Conservation (phyloP, 2,888 invertebrate species). For the Agrotis puta region DNA sequence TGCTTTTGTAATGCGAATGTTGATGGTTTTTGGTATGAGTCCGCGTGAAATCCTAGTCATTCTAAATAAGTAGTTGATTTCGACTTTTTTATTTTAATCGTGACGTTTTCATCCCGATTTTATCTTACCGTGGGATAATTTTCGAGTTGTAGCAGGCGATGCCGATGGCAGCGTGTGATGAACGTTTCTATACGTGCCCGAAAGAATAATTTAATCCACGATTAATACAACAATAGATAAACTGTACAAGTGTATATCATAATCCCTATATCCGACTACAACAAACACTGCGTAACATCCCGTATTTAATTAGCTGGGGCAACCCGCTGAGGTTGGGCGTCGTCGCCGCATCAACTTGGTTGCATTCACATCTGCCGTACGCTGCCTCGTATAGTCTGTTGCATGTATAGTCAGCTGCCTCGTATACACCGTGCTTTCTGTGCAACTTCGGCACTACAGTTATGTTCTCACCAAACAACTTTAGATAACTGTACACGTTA, state of each 20-base stretch:
- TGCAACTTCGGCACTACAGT: constrained; percentile 50
- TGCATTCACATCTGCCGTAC: constrained; percentile 33
- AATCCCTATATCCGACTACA: constrained; percentile 1
- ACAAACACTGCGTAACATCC: constrained; percentile 22
- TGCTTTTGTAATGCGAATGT: constrained; percentile 11
- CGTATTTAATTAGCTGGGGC: constrained; percentile 53
- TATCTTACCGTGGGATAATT: too few relatives aligned
- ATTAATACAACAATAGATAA: constrained; percentile 2
- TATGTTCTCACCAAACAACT: constrained; percentile 56
- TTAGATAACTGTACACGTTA: constrained; percentile 50
- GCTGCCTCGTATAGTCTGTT: constrained; percentile 21
- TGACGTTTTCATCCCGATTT: too few relatives aligned
- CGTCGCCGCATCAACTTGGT: constrained; percentile 54
- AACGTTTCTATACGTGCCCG: too few relatives aligned
- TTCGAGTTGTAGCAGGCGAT: too few relatives aligned
- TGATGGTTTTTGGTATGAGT: constrained; percentile 15
- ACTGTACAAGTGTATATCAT: neutral
- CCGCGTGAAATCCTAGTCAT: too few relatives aligned
- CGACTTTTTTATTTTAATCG: too few relatives aligned
- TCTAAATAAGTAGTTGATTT: neutral
- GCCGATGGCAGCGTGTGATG: too few relatives aligned
- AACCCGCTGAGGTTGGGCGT: constrained; percentile 38
- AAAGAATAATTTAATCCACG: neutral
- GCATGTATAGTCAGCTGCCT: constrained; percentile 19
- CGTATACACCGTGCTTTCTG: constrained; percentile 23